phyloP scores from a whole-genome alignment of 2,797 vertebrate species.

The Neosalanx taihuensis region DNA sequence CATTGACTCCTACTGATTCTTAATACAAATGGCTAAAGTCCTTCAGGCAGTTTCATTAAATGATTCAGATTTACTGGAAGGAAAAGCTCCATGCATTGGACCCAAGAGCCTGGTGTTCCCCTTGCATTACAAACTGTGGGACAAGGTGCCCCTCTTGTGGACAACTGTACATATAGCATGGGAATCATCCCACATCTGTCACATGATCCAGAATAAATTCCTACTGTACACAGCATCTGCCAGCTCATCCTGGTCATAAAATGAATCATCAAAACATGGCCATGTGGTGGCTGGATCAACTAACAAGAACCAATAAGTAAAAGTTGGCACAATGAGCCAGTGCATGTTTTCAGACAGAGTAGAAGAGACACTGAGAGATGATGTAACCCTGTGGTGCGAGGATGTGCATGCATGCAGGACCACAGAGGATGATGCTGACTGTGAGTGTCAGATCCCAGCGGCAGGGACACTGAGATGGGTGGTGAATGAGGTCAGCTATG shows the following conservation, averaged over 20 bases:
- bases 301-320: background rate
- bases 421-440: background rate
- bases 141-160: conserved; percentile 58
- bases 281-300: background rate
- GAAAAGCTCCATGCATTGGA: background rate
- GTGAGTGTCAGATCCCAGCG: background rate
- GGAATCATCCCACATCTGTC: background rate
- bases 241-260: too few relatives aligned
- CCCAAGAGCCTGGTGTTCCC: background rate
- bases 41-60: background rate
- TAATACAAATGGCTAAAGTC: background rate
- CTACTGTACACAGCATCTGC: background rate
- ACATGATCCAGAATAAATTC: background rate
- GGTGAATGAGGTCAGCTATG: background rate
- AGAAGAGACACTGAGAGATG: background rate
- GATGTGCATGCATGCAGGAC: background rate
- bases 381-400: background rate
- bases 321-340: background rate
- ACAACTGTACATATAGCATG: conserved; percentile 22
- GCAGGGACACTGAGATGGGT: conserved; percentile 1
- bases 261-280: too few relatives aligned
- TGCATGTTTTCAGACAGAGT: background rate
- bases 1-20: background rate
- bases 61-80: background rate
- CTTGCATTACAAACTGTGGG: conserved; percentile 8